These are phyloP conservation scores for Callyntrura guangdongensis DNA, from an alignment of 2,888 invertebrate species.

Conservation along the genomic window DNA sequence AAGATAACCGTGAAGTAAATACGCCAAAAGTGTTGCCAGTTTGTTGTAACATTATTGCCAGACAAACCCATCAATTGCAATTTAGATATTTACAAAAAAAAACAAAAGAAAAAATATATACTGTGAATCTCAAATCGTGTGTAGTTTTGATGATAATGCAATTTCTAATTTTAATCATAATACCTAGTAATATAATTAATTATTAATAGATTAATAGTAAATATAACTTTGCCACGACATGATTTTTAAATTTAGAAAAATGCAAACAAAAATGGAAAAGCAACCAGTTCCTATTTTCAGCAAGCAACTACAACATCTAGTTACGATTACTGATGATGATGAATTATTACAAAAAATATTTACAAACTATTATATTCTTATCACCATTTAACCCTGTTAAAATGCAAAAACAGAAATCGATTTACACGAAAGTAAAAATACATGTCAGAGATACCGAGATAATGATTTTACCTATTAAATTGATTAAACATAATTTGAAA, in stretches of 20 bases:
- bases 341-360: conserved; percentile 16
- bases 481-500: background rate
- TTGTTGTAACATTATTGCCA: conserved; percentile 38
- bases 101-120: background rate
- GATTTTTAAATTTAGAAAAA: background rate
- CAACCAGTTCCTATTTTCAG: conserved; percentile 53
- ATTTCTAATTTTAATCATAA: background rate
- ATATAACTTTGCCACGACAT: conserved; percentile 13
- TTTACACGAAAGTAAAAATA: conserved; percentile 25
- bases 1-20: background rate
- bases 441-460: background rate
- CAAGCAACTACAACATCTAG: conserved; percentile 32
- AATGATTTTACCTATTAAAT: conserved; percentile 10
- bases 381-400: conserved; percentile 10
- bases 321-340: no score
- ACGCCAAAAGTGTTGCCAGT: conserved; percentile 23
- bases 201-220: background rate
- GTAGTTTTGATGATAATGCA: conserved; percentile 32
- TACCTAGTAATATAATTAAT: background rate
- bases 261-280: conserved; percentile 27
- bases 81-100: no score
- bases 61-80: background rate
- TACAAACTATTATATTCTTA: background rate
- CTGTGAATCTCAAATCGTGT: conserved; percentile 26
- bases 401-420: background rate